A percentile compares a stretch with the other conserved stretches of the same genome.
These are phyloP conservation scores for Plagodis pulveraria DNA, from an alignment of 2,888 invertebrate species.

Conservation along the genomic window DNA sequence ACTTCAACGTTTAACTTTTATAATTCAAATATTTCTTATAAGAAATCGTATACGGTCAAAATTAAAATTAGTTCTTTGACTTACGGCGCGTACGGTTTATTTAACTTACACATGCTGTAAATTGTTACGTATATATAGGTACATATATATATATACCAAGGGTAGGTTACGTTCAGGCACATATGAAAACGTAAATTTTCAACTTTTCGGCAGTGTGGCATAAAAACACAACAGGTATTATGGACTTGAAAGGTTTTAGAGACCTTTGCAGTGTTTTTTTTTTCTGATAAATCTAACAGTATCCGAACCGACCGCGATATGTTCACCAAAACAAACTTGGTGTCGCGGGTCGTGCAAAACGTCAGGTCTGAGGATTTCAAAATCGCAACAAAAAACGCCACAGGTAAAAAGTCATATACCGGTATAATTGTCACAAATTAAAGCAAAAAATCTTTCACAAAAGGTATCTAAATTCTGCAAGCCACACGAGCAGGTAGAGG, in stretches of 20 bases:
- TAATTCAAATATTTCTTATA: slow-evolving; percentile 27
- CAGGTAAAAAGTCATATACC: slow-evolving; percentile 85
- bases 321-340: slow-evolving; percentile 71
- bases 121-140: too few relatives aligned
- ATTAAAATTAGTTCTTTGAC: too few relatives aligned
- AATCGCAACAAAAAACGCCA: slow-evolving; percentile 60
- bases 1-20: slow-evolving; percentile 22
- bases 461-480: slow-evolving; percentile 84
- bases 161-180: too few relatives aligned
- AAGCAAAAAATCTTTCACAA: slow-evolving; percentile 80
- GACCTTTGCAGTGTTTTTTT: slow-evolving; percentile 44
- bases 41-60: slow-evolving; percentile 14
- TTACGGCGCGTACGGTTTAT: too few relatives aligned
- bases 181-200: too few relatives aligned
- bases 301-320: slow-evolving; percentile 55
- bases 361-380: slow-evolving; percentile 64
- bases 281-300: slow-evolving; percentile 57
- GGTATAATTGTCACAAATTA: slow-evolving; percentile 85
- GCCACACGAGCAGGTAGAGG: slow-evolving; percentile 84
- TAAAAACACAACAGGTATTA: too few relatives aligned
- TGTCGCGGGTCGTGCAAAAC: slow-evolving; percentile 69
- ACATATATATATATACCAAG: too few relatives aligned
- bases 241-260: slow-evolving; percentile 4
- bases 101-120: too few relatives aligned
- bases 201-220: too few relatives aligned